phyloP scores from a whole-genome alignment of 2,113 vertebrate genomes.

The Equus quagga region DNA sequence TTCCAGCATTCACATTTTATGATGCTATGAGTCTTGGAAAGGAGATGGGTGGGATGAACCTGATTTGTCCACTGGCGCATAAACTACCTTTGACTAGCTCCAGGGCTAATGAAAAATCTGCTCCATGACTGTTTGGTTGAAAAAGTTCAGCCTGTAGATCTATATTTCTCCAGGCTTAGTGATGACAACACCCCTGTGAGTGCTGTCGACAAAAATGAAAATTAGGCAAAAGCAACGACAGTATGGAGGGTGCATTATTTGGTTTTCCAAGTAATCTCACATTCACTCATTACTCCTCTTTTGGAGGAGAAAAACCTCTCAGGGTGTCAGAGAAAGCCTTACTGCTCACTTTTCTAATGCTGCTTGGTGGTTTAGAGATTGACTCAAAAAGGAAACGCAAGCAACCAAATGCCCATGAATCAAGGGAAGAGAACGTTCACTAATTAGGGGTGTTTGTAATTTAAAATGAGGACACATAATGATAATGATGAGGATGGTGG shows the following conservation, averaged over 20 bases:
- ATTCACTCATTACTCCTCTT: background rate
- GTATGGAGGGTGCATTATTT: background rate
- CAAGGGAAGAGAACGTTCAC: background rate
- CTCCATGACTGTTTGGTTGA: background rate
- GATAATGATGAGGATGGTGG: background rate
- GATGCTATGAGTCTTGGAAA: background rate
- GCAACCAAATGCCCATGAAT: background rate
- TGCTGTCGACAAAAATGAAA: constrained; percentile 40
- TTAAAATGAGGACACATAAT: background rate
- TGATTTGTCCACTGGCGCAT: constrained; percentile 24
- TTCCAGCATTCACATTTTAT: background rate
- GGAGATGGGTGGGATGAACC: background rate
- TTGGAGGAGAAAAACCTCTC: constrained; percentile 10
- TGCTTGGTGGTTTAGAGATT: background rate
- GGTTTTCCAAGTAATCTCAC: background rate
- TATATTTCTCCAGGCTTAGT: background rate
- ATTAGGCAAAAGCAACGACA: background rate
- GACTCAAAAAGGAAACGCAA: background rate
- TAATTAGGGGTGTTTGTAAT: background rate
- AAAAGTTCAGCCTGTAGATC: background rate
- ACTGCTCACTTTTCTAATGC: background rate
- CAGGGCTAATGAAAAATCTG: background rate
- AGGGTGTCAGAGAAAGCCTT: background rate
- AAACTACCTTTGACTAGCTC: background rate
- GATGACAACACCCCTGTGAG: background rate